Base-by-base conservation (phyloP, 2,113 vertebrate species). In the Haliaeetus leucogaster region DNA sequence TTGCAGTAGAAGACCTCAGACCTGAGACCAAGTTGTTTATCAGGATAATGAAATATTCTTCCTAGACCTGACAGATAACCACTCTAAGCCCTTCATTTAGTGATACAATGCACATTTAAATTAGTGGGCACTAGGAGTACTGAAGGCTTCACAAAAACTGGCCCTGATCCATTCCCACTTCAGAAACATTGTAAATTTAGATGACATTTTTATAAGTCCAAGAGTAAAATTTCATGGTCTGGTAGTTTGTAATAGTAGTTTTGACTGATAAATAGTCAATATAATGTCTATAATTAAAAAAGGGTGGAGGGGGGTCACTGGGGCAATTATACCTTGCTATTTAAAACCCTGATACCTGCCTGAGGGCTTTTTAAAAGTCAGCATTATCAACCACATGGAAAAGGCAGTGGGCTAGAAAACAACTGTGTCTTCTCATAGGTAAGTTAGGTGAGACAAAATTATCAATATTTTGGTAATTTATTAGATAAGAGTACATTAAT, bases 211-310 rank as follows among this genome's bases (percentile, higher is more conserved):
- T 80, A 38, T 89, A 92, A 93, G 48, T 82, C 43, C 16, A 45
- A 68, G 45, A 88, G 32, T 73, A 93, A 95, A 88, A 85, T 77
- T 79, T 92, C 68, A 82, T 58, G 38, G 67, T 82, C 55, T 72
- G 7, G 6, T 85, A 80, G 48, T 65, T 76, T 92, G 16, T 47
- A 86, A 45, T 38, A 73, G 10, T 40, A 93, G 18, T 72, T 92
- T 86, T 81, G 58, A 83, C 45, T 86, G 79, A 90, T 80, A 93
- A 95, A 77, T 78, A 81, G 42, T 91, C 79, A 67, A 83, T 83
- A 77, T n/a, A 86, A 58, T 58, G 34, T 66, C 45, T 78, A n/a
- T 53, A 61, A 88, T 85, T 87, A 17, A 86, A 82, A 85, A 89
- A 45, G 6, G 8, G 15, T 74, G 50, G 76, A 81, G 59, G 18